A percentile compares a stretch with the other conserved stretches of the same genome.
phyloP scores from a whole-genome alignment of 2,113 vertebrate genomes.

The Paramormyrops kingsleyae region DNA sequence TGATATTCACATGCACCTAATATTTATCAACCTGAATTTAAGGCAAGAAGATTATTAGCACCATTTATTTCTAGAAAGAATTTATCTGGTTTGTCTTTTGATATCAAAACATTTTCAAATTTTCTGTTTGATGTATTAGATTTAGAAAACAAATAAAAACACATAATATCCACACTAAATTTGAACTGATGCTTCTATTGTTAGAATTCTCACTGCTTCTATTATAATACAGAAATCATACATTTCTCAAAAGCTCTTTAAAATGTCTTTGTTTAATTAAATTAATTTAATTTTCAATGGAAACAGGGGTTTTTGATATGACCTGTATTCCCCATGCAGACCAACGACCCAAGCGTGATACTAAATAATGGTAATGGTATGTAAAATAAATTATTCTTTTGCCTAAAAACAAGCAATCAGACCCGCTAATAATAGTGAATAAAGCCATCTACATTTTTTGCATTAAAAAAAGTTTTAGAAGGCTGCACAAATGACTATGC shows the following conservation, averaged over 20 bases:
- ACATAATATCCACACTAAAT: not conserved
- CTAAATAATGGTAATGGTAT: not conserved
- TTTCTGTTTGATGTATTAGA: not conserved
- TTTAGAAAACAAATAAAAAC: not conserved
- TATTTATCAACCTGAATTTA: not conserved
- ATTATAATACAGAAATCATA: not conserved
- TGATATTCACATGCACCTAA: not conserved
- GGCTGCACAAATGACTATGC: not conserved
- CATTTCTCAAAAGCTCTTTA: not conserved
- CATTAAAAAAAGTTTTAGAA: not conserved
- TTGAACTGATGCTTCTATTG: not conserved
- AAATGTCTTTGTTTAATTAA: not conserved
- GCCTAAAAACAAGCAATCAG: not conserved
- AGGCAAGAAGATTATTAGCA: not conserved
- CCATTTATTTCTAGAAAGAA: not conserved
- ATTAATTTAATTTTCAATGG: not conserved
- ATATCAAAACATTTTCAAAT: not conserved
- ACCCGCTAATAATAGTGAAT: not conserved
- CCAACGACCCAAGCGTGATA: not conserved
- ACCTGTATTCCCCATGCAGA: not conserved
- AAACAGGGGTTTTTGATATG: not conserved
- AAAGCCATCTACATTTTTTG: not conserved
- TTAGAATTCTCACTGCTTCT: not conserved
- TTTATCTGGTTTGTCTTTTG: not conserved
- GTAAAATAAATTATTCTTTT: not conserved